phyloP scores from a whole-genome alignment of 1,140 invertebrate genomes.

The Rhopalosiphum padi region DNA sequence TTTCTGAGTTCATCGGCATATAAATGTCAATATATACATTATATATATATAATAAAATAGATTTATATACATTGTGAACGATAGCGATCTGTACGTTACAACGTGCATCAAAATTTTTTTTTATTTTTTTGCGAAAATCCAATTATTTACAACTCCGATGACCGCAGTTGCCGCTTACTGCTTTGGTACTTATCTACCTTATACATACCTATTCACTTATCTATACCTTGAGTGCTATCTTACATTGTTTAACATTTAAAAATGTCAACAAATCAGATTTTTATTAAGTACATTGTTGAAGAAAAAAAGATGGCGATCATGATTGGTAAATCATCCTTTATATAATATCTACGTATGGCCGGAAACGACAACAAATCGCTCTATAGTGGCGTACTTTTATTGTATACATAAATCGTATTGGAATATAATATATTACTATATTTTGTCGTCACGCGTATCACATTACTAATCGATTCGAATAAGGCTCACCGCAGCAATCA shows the following conservation, averaged over 20 bases:
- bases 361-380: not conserved
- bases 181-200: not conserved
- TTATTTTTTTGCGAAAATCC: not conserved
- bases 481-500: not conserved
- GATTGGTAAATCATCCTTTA: no score
- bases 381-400: not conserved
- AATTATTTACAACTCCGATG: not conserved
- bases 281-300: no score
- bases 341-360: not conserved
- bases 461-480: not conserved
- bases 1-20: no score
- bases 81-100: not conserved
- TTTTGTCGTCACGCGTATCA: not conserved
- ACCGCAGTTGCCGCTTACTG: not conserved
- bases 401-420: not conserved
- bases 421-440: not conserved
- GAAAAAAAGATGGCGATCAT: no score
- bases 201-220: not conserved
- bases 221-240: not conserved
- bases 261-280: no score
- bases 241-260: not conserved
- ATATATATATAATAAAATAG: no score
- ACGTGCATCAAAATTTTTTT: not conserved
- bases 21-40: no score
- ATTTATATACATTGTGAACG: not conserved